Evolutionary conservation across 2,888 invertebrate genomes (phyloP).

Genomic region (Oegoconia quadripuncta): DNA sequence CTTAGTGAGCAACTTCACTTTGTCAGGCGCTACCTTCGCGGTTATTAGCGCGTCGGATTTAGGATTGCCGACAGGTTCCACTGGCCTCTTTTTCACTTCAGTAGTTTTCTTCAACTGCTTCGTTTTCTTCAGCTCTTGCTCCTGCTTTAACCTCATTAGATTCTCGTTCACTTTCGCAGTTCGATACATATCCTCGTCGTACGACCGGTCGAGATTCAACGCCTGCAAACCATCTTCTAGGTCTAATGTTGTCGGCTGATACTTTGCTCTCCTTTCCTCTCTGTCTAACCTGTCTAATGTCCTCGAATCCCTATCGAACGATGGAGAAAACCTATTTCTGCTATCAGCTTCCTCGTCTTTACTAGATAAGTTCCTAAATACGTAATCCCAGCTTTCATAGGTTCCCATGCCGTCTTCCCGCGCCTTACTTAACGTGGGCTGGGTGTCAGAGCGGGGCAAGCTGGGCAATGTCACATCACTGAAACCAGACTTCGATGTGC

Average conservation of each 20-base stretch:
- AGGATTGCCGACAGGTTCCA: slow-evolving; percentile 61
- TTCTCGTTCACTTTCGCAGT: slow-evolving; percentile 77
- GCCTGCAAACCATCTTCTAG: slow-evolving; percentile 79
- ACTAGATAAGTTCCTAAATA: slow-evolving; percentile 86
- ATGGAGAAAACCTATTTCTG: slow-evolving; percentile 82
- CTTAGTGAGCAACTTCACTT: slow-evolving; percentile 59
- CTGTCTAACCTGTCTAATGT: slow-evolving; percentile 65
- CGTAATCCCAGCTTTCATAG: slow-evolving; percentile 89
- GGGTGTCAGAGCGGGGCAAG: slow-evolving; percentile 69
- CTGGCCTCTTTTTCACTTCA: slow-evolving; percentile 50
- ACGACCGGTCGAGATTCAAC: slow-evolving; percentile 66
- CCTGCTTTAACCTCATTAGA: slow-evolving; percentile 62
- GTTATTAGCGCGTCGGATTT: slow-evolving; percentile 56
- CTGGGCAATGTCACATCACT: slow-evolving; percentile 66
- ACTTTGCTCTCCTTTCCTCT: slow-evolving; percentile 63
- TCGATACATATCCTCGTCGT: slow-evolving; percentile 62
- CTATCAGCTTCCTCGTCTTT: slow-evolving; percentile 85
- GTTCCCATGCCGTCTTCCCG: slow-evolving; percentile 83
- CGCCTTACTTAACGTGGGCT: slow-evolving; percentile 71
- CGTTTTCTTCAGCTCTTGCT: slow-evolving; percentile 57
- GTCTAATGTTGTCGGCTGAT: slow-evolving; percentile 73
- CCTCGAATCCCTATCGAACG: slow-evolving; percentile 65
- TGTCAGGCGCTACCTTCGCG: slow-evolving; percentile 60
- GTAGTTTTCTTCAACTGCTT: slow-evolving; percentile 51
- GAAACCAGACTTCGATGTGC: slow-evolving; percentile 60